phyloP scores from a whole-genome alignment of 1,140 invertebrate species.

The Drosophila erecta region DNA sequence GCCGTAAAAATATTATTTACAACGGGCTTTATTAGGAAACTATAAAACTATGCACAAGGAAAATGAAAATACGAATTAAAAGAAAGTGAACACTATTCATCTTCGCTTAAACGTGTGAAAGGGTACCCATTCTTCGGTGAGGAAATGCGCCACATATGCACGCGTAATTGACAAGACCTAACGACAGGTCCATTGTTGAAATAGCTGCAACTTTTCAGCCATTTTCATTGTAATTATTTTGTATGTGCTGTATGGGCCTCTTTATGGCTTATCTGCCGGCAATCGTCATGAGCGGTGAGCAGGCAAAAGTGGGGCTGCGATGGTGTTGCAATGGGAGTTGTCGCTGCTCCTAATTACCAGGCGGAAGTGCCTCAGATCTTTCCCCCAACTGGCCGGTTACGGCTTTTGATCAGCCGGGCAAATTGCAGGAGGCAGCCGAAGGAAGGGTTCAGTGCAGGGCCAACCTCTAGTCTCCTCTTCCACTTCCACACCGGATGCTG shows the following conservation, averaged over 20 bases:
- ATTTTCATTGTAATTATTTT: conserved; percentile 70
- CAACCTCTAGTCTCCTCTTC: background rate
- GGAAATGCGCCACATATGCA: too few relatives aligned
- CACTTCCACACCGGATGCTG: conserved; percentile 42
- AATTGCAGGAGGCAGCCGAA: conserved; percentile 15
- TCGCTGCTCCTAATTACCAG: conserved; percentile 48
- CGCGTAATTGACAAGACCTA: conserved; percentile 65
- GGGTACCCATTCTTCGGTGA: conserved; percentile 11
- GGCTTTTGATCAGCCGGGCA: conserved; percentile 28
- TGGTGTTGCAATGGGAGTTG: conserved; percentile 13
- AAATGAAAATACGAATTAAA: too few relatives aligned
- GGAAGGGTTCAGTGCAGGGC: conserved; percentile 6
- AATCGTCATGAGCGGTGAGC: conserved; percentile 48
- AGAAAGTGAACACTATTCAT: background rate
- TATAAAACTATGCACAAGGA: too few relatives aligned
- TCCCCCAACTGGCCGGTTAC: conserved; percentile 16
- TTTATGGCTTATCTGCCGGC: conserved; percentile 30
- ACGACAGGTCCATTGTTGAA: conserved; percentile 69
- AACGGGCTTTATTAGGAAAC: too few relatives aligned
- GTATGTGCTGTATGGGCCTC: conserved; percentile 12
- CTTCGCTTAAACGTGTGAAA: background rate
- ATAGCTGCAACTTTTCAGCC: conserved; percentile 75
- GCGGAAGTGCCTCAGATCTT: conserved; percentile 40
- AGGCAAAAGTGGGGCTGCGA: conserved; percentile 5
- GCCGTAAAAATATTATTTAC: background rate